These are phyloP conservation scores for Trichechus manatus DNA, from an alignment of 2,113 vertebrate genomes.

Conservation along the genomic window DNA sequence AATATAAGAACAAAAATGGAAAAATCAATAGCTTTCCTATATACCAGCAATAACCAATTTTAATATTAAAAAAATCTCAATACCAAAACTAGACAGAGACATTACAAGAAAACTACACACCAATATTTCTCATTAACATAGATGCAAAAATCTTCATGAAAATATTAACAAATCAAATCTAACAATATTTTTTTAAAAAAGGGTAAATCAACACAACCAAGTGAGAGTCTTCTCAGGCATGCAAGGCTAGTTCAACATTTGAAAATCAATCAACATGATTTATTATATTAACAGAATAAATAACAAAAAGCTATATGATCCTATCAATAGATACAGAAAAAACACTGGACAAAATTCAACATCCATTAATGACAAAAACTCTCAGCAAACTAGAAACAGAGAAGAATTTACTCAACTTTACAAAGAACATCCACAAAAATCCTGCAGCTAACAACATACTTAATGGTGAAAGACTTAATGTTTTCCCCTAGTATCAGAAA, in stretches of 20 bases:
- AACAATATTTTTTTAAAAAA: background rate
- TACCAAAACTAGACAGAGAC: background rate
- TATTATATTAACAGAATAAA: background rate
- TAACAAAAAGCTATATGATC: background rate
- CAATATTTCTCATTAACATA: background rate
- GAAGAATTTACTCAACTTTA: background rate
- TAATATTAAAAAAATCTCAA: background rate
- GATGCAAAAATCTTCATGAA: background rate
- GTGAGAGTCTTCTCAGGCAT: background rate
- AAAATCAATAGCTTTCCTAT: background rate
- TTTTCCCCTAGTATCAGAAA: background rate
- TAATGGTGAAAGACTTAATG: background rate
- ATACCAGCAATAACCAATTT: background rate
- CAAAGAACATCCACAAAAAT: background rate
- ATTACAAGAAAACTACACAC: background rate
- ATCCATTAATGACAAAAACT: background rate
- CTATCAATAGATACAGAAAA: background rate
- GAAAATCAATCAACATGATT: background rate
- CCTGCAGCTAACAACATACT: background rate
- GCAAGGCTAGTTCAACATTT: background rate
- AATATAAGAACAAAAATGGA: background rate
- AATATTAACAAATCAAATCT: conserved; percentile 39
- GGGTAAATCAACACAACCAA: background rate
- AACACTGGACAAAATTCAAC: background rate
- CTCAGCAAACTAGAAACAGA: conserved; percentile 4